These are phyloP conservation scores for Drosophila emarginata DNA, from an alignment of 2,888 invertebrate species.

Conservation along the genomic window DNA sequence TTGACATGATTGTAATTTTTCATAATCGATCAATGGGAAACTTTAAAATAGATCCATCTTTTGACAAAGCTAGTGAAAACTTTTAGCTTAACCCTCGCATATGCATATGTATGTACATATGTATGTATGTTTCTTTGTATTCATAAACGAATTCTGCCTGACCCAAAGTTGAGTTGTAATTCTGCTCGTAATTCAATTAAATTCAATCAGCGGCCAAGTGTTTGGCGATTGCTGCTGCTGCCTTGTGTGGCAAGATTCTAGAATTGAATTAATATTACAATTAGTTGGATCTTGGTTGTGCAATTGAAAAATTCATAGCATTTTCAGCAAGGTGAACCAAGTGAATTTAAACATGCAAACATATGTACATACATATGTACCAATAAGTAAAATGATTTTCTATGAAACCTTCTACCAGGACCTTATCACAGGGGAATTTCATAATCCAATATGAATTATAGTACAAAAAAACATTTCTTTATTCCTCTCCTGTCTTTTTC, in stretches of 20 bases:
- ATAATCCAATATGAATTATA: too few relatives aligned
- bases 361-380: not conserved
- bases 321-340: not conserved
- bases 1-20: too few relatives aligned
- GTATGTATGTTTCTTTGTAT: not conserved
- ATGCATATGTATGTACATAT: not conserved
- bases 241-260: slow-evolving; percentile 41
- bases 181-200: slow-evolving; percentile 65
- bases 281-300: slow-evolving; percentile 5
- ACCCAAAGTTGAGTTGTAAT: slow-evolving; percentile 50
- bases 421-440: too few relatives aligned
- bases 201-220: slow-evolving; percentile 66
- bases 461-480: too few relatives aligned
- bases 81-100: not conserved
- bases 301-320: not conserved
- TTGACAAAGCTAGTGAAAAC: not conserved
- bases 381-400: not conserved
- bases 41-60: too few relatives aligned
- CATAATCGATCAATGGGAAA: too few relatives aligned
- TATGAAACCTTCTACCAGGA: too few relatives aligned
- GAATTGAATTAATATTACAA: slow-evolving; percentile 60
- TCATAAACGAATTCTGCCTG: not conserved
- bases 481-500: too few relatives aligned
- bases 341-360: too few relatives aligned
- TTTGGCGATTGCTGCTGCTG: slow-evolving; percentile 45